Evolutionary conservation across 2,113 vertebrate species (phyloP), one percentile per base, ranked within the genome.

Genomic region (Candoia aspera): DNA sequence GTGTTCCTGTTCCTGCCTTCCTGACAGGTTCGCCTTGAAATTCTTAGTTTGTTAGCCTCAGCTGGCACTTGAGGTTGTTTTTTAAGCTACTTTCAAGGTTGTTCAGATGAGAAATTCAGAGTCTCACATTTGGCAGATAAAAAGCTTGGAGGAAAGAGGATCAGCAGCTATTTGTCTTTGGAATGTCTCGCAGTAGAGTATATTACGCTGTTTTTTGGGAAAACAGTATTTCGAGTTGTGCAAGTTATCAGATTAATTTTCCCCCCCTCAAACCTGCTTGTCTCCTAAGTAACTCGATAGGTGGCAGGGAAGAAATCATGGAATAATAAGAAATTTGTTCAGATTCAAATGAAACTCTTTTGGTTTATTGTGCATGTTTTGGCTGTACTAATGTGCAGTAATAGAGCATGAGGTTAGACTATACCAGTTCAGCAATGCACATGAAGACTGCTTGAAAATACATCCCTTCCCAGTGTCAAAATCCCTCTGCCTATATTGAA

Each of bases 21-120:
- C 73, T 89, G 42, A 84, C 58, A 92, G 88, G 73, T 53, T 91
- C 11, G 62, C 92, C 89, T 94, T 96, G 90, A 93, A 91, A 93
- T 21, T 58, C 33, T 88, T 62, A 58, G 93, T 59, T 93, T 93
- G 53, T 94, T 94, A 93, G 88, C 46, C 68, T 94, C 83, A 53
- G 33, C 87, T 95, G 90, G 87, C 84, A 59, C 87, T 94, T 84
- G 85, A 87, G 55, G 19, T 87, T 64, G 33, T 37, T 57, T 90
- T 60, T 49, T 29, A 93, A 54, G 10, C 90, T 24, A 8, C 93
- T 93, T 92, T 83, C 87, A 90, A 87, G 92, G 68, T 83, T 83
- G 92, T 88, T 94, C 29, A 37, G 49, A 11, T 89, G 87, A 92
- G 91, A 84, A 89, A 83, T 89, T 8, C 19, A n/a, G 49, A 55